Evolutionary conservation across 2,888 invertebrate species (phyloP).

Genomic region (Aphidius colemani): DNA sequence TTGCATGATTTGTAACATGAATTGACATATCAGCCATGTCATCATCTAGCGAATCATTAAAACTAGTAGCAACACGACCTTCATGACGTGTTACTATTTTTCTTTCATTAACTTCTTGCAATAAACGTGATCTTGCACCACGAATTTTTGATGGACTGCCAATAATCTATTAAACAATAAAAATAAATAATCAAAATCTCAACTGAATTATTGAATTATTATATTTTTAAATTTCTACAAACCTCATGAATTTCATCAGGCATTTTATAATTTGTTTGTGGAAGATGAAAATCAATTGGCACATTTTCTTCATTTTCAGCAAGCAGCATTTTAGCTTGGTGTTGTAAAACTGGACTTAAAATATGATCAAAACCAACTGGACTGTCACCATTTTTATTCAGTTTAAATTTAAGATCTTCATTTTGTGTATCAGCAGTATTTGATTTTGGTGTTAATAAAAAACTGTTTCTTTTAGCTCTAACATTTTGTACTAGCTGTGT

Average conservation of each 20-base stretch:
- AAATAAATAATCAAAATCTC: slow-evolving; percentile 10
- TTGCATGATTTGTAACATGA: slow-evolving; percentile 37
- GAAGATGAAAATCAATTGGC: slow-evolving; percentile 37
- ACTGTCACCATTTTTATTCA: not conserved
- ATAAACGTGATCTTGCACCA: slow-evolving; percentile 36
- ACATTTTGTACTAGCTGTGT: slow-evolving; percentile 46
- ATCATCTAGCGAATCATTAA: not conserved
- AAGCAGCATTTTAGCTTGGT: too few relatives aligned
- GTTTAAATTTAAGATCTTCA: not conserved
- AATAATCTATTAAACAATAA: slow-evolving; percentile 26
- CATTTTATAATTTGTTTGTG: slow-evolving; percentile 40
- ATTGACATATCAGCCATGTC: slow-evolving; percentile 37
- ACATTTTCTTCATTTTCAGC: slow-evolving; percentile 32
- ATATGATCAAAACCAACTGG: too few relatives aligned
- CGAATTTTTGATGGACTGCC: slow-evolving; percentile 29
- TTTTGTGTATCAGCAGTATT: not conserved
- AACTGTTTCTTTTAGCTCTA: slow-evolving; percentile 38
- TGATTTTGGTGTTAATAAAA: slow-evolving; percentile 40
- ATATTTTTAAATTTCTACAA: slow-evolving; percentile 15
- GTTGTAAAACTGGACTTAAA: too few relatives aligned
- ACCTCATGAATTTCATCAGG: slow-evolving; percentile 41
- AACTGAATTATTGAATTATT: not conserved
- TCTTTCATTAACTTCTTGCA: slow-evolving; percentile 40
- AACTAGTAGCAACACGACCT: slow-evolving; percentile 33
- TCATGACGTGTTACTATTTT: slow-evolving; percentile 47